Conservation (phyloP, 2,113 vertebrate species). For the Colius striatus region DNA sequence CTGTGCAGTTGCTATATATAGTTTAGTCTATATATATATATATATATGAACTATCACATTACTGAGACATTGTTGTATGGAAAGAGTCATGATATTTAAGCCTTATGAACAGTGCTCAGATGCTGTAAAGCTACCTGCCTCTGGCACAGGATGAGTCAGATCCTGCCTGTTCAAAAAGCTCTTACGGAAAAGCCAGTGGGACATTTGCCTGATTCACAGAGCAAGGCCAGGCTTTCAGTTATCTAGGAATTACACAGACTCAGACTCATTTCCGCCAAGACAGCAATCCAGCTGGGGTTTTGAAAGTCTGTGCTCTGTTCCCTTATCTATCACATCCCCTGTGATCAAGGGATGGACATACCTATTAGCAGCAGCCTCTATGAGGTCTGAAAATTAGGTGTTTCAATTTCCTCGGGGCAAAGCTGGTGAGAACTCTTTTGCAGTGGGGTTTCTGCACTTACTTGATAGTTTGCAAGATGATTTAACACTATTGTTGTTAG, state of each 20-base stretch:
- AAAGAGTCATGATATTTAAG: background rate
- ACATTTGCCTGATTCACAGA: background rate
- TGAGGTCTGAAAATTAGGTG: rapidly evolving
- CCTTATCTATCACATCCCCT: background rate
- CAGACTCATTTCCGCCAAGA: slow-evolving; percentile 45
- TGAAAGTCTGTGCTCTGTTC: background rate
- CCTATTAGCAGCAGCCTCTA: background rate
- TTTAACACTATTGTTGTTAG: background rate
- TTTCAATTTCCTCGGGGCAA: background rate
- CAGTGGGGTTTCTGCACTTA: background rate
- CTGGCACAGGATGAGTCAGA: slow-evolving; percentile 8
- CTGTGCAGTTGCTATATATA: slow-evolving; percentile 24
- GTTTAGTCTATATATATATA: background rate
- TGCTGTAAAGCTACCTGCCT: background rate
- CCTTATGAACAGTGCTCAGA: background rate
- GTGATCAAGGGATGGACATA: background rate
- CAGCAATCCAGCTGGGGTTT: background rate
- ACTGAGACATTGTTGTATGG: background rate
- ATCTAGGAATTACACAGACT: background rate
- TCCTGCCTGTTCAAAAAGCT: background rate
- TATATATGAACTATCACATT: slow-evolving; percentile 33
- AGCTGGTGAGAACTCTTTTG: background rate
- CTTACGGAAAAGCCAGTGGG: background rate
- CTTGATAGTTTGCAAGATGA: background rate
- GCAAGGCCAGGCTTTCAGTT: background rate